Conservation (phyloP, 2,113 vertebrate species). For the Gavialis gangeticus region DNA sequence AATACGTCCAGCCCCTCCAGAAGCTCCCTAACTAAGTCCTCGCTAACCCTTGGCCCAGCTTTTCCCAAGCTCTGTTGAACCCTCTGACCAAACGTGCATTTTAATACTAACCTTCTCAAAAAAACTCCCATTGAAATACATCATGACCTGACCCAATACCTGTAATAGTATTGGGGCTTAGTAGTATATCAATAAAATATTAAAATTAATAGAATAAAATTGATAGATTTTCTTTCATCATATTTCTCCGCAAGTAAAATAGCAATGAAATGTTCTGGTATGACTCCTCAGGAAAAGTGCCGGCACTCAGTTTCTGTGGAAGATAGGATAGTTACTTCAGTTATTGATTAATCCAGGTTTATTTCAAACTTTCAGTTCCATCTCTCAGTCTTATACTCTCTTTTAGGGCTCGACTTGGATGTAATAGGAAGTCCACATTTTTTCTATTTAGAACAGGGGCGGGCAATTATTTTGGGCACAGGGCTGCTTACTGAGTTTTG, state of each 20-base stretch:
- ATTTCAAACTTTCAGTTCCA: neutral
- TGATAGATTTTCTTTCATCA: neutral
- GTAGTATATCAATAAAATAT: neutral
- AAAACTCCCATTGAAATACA: neutral
- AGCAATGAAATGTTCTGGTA: neutral
- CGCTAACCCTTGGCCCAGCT: no score
- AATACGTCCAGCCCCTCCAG: no score
- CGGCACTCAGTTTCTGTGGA: neutral
- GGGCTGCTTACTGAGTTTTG: no score
- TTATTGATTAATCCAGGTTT: constrained; percentile 12
- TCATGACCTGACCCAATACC: neutral
- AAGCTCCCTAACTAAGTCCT: no score
- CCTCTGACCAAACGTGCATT: no score
- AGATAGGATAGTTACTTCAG: neutral
- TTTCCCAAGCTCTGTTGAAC: no score
- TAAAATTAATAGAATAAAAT: neutral
- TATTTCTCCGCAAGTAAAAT: neutral
- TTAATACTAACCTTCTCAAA: no score
- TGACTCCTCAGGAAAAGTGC: neutral
- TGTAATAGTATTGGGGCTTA: neutral
- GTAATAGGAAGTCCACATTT: neutral
- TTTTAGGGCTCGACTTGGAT: neutral
- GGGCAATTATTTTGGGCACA: no score
- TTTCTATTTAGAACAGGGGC: neutral
- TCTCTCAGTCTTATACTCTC: neutral